phyloP scores from a whole-genome alignment of 1,140 invertebrate genomes.

The Drosophila subobscura region DNA sequence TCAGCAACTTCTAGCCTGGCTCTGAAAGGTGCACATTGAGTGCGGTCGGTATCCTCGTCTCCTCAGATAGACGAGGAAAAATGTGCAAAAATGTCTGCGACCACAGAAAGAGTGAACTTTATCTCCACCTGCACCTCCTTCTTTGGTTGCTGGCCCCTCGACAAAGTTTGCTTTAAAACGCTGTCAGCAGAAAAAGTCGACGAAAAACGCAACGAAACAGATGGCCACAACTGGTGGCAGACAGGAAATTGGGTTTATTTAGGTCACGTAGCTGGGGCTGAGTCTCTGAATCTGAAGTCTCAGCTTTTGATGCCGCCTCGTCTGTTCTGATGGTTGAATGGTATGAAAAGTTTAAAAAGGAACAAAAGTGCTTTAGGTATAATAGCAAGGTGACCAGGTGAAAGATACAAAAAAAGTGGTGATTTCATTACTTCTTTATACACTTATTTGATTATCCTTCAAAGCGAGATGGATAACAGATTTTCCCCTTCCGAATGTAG shows the following conservation, averaged over 20 bases:
- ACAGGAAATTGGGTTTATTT: slow-evolving; percentile 19
- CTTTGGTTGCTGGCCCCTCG: not conserved
- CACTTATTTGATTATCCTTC: too few relatives aligned
- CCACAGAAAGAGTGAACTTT: slow-evolving; percentile 22
- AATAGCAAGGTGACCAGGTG: too few relatives aligned
- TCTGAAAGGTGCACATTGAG: not conserved
- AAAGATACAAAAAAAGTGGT: too few relatives aligned
- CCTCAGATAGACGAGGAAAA: slow-evolving; percentile 9
- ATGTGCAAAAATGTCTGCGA: slow-evolving; percentile 28
- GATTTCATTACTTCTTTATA: too few relatives aligned
- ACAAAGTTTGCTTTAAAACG: slow-evolving; percentile 38
- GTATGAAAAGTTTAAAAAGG: too few relatives aligned
- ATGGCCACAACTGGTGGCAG: slow-evolving; percentile 13
- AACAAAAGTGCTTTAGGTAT: too few relatives aligned
- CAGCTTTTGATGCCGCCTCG: too few relatives aligned
- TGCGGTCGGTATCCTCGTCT: not conserved
- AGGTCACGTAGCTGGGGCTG: slow-evolving; percentile 6
- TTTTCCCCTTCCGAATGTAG: too few relatives aligned
- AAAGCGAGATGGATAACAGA: too few relatives aligned
- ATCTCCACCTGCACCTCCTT: not conserved
- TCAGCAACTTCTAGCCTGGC: slow-evolving; percentile 8
- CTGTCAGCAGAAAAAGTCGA: not conserved
- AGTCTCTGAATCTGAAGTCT: too few relatives aligned
- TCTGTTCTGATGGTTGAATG: too few relatives aligned
- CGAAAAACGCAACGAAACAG: slow-evolving; percentile 2